Percentiles rank a stretch among this genome's conserved stretches.
Conservation (phyloP, 2,113 vertebrate genomes). For the Oophaga pumilio region DNA sequence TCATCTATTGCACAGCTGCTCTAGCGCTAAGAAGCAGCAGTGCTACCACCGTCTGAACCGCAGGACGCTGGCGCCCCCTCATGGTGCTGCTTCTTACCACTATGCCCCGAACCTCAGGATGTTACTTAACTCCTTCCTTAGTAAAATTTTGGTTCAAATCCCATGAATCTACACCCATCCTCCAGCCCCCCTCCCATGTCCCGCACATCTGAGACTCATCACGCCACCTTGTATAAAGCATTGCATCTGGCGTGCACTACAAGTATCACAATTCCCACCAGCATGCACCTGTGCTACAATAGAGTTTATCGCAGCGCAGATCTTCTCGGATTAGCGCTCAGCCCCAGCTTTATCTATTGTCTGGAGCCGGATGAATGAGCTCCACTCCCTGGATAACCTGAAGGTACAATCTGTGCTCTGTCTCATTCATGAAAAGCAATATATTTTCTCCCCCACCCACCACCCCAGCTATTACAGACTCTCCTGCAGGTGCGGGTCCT, state of each 20-base stretch:
- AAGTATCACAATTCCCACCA: background rate
- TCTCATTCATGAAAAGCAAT: background rate
- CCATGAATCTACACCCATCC: too few relatives aligned
- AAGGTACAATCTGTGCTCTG: background rate
- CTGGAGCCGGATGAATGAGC: background rate
- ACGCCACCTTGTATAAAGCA: background rate
- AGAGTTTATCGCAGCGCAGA: background rate
- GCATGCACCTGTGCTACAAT: background rate
- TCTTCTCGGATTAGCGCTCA: background rate
- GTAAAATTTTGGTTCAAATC: too few relatives aligned
- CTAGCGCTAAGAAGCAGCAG: too few relatives aligned
- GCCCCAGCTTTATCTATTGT: background rate
- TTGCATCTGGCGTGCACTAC: background rate
- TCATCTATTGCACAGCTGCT: too few relatives aligned
- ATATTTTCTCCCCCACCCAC: background rate
- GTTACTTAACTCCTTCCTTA: too few relatives aligned
- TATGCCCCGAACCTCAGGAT: too few relatives aligned
- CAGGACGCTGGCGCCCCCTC: too few relatives aligned
- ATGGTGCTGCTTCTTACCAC: too few relatives aligned
- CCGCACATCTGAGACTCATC: too few relatives aligned
- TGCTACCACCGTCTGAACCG: too few relatives aligned
- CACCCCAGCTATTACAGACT: background rate
- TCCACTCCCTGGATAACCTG: background rate
- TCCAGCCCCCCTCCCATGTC: too few relatives aligned
- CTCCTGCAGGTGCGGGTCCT: background rate